Evolutionary conservation across 2,888 invertebrate species (phyloP).

Genomic region (Caenorhabditis doughertyi): DNA sequence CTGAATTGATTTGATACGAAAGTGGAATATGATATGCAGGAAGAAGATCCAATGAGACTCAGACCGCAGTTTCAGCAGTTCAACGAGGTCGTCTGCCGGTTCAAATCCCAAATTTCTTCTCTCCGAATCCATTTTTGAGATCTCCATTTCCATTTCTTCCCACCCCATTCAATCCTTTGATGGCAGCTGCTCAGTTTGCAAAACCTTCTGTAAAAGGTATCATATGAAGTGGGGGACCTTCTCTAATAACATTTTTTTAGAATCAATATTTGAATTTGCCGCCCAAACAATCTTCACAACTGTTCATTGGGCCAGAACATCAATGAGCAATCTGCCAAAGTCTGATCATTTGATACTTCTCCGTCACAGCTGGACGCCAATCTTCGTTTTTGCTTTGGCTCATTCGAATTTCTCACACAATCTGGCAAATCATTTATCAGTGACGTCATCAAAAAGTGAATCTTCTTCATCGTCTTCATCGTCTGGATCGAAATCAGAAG

Average conservation of each 20-base stretch:
- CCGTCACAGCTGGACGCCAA: conserved; percentile 59
- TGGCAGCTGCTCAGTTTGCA: conserved; percentile 31
- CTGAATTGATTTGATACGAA: not conserved
- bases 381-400: conserved; percentile 60
- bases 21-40: conserved; percentile 29
- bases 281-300: conserved; percentile 64
- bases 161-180: conserved; percentile 34
- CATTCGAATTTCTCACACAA: conserved; percentile 55
- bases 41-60: conserved; percentile 60
- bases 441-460: conserved; percentile 4
- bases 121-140: conserved; percentile 49
- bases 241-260: no score
- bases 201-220: conserved; percentile 44
- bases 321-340: conserved; percentile 37
- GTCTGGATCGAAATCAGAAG: conserved; percentile 25
- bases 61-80: conserved; percentile 68
- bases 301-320: conserved; percentile 56
- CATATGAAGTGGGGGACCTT: no score
- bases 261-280: conserved; percentile 61
- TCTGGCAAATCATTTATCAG: conserved; percentile 39
- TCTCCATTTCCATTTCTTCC: conserved; percentile 44
- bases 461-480: conserved; percentile 7
- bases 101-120: conserved; percentile 53
- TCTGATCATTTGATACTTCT: conserved; percentile 45
- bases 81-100: conserved; percentile 71